These are phyloP conservation scores for Drosophila saltans DNA, from an alignment of 1,140 invertebrate species.

Conservation along the genomic window DNA sequence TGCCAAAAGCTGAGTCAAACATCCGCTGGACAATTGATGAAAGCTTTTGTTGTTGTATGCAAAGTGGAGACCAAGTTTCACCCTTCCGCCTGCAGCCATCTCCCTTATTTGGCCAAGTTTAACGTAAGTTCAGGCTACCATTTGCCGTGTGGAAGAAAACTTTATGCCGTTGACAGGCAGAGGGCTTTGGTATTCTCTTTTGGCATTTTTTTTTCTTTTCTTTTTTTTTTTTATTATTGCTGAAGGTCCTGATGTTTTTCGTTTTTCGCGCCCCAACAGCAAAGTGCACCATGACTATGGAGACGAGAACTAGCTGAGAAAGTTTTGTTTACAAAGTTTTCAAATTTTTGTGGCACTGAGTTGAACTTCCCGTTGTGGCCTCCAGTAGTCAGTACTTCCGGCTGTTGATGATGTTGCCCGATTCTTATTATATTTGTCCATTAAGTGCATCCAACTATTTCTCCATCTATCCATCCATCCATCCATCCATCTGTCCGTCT, in stretches of 20 bases:
- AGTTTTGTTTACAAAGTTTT: slow-evolving; percentile 82
- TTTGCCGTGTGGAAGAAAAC: slow-evolving; percentile 74
- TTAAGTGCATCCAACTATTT: slow-evolving; percentile 24
- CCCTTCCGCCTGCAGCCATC: slow-evolving; percentile 19
- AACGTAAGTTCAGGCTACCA: slow-evolving; percentile 61
- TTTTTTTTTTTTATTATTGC: slow-evolving; percentile 20
- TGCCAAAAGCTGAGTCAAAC: slow-evolving; percentile 63
- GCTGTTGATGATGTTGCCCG: slow-evolving; percentile 58
- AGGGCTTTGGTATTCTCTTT: neutral
- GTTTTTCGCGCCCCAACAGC: slow-evolving; percentile 63
- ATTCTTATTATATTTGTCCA: slow-evolving; percentile 55
- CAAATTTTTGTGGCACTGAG: slow-evolving; percentile 79
- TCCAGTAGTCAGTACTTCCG: slow-evolving; percentile 40
- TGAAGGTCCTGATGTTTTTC: slow-evolving; percentile 70
- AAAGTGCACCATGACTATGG: slow-evolving; percentile 55
- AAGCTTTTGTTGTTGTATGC: slow-evolving; percentile 71
- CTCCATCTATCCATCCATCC: neutral
- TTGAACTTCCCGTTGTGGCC: slow-evolving; percentile 68
- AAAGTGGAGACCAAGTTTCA: slow-evolving; percentile 45
- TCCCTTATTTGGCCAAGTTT: slow-evolving; percentile 50
- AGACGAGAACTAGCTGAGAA: slow-evolving; percentile 32
- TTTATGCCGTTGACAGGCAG: slow-evolving; percentile 67
- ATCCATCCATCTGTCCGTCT: neutral
- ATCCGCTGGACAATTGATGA: slow-evolving; percentile 80
- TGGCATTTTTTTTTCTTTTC: slow-evolving; percentile 21